These are phyloP conservation scores for Cerastis leucographa DNA, from an alignment of 2,888 invertebrate species.

Conservation along the genomic window DNA sequence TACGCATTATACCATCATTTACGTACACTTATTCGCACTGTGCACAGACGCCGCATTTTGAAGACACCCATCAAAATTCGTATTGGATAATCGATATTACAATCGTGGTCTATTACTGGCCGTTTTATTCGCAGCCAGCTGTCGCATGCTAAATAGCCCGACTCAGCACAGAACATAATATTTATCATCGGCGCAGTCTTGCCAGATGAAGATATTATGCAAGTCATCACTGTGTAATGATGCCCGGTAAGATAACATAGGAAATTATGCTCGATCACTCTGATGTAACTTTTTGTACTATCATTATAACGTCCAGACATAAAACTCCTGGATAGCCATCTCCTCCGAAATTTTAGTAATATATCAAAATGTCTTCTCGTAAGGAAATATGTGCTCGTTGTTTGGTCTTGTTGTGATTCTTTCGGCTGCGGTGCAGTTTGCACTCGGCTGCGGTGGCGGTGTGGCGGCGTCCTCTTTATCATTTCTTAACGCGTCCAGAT, in stretches of 20 bases:
- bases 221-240: conserved; percentile 72
- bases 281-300: conserved; percentile 65
- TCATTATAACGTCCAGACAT: conserved; percentile 48
- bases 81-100: conserved; percentile 79
- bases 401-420: conserved; percentile 75
- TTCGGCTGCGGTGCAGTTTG: conserved; percentile 72
- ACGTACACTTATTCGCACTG: conserved; percentile 79
- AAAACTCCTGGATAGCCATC: conserved; percentile 48
- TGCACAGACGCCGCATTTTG: conserved; percentile 74
- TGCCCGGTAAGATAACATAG: conserved; percentile 60
- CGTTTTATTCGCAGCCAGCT: conserved; percentile 70
- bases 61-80: conserved; percentile 77
- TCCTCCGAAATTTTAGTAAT: conserved; percentile 57
- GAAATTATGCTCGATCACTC: conserved; percentile 70
- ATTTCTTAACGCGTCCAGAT: conserved; percentile 90
- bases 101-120: conserved; percentile 71
- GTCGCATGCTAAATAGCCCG: conserved; percentile 70
- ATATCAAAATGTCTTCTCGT: conserved; percentile 71
- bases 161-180: conserved; percentile 59
- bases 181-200: conserved; percentile 58
- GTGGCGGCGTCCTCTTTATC: conserved; percentile 87
- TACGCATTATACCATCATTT: conserved; percentile 81
- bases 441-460: conserved; percentile 77
- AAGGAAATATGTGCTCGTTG: conserved; percentile 70
- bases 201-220: conserved; percentile 73